These are phyloP conservation scores for Ammodytes marinus DNA, from an alignment of 2,113 vertebrate genomes.

Conservation along the genomic window DNA sequence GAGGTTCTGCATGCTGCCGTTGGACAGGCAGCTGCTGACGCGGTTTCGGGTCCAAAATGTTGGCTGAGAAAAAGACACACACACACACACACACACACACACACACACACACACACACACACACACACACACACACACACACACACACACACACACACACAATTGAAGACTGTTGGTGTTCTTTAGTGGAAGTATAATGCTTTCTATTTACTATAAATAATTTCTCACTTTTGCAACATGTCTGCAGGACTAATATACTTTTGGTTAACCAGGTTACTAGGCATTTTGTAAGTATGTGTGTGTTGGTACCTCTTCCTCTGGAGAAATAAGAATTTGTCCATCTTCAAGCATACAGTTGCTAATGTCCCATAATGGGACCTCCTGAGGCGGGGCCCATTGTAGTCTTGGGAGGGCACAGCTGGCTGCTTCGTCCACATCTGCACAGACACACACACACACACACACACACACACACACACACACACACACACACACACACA, in stretches of 20 bases:
- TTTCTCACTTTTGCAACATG: background rate
- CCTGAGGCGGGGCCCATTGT: slow-evolving; percentile 75
- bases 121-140: slow-evolving; percentile 9
- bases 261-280: background rate
- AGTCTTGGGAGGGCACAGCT: slow-evolving; percentile 40
- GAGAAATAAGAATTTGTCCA: slow-evolving; percentile 87
- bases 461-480: slow-evolving; percentile 38
- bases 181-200: background rate
- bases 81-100: slow-evolving; percentile 7
- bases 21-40: slow-evolving; percentile 80
- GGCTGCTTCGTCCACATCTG: slow-evolving; percentile 45
- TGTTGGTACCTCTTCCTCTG: slow-evolving; percentile 89
- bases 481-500: slow-evolving; percentile 13
- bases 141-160: background rate
- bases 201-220: background rate
- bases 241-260: background rate
- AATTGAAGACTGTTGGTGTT: background rate
- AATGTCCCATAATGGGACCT: slow-evolving; percentile 91
- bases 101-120: slow-evolving; percentile 18
- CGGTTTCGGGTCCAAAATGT: slow-evolving; percentile 76
- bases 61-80: slow-evolving; percentile 69
- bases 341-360: slow-evolving; percentile 88
- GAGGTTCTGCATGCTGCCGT: slow-evolving; percentile 73
- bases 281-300: background rate
- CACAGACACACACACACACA: slow-evolving; percentile 1